These are phyloP conservation scores for Idaea dimidiata DNA, from an alignment of 2,888 invertebrate genomes.

Conservation along the genomic window DNA sequence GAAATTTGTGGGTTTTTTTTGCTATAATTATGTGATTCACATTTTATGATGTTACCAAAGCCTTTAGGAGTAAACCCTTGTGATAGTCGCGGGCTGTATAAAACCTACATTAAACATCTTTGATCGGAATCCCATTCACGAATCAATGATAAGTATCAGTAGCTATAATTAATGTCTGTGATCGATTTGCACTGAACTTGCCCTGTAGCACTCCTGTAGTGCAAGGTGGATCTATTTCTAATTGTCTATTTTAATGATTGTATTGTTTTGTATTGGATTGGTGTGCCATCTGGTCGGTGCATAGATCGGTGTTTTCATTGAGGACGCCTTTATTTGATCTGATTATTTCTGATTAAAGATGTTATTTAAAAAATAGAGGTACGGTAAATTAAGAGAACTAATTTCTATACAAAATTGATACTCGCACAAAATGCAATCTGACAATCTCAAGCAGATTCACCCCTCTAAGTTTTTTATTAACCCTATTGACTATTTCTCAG, in stretches of 20 bases:
- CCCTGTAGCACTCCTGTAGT: neutral
- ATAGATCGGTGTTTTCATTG: neutral
- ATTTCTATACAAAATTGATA: conserved; percentile 43
- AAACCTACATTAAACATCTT: neutral
- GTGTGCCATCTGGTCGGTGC: neutral
- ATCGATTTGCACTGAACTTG: neutral
- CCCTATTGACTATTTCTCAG: conserved; percentile 11
- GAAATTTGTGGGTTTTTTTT: too few species aligned
- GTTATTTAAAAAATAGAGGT: too few species aligned
- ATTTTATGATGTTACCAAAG: too few species aligned
- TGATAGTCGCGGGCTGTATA: too few species aligned
- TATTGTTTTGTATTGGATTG: neutral
- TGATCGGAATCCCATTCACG: neutral
- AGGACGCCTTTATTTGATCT: neutral
- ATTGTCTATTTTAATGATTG: neutral
- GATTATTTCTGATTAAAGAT: too few species aligned
- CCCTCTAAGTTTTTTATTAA: conserved; percentile 24
- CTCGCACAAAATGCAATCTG: conserved; percentile 35
- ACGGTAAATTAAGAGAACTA: conserved; percentile 21
- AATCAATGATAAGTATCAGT: neutral
- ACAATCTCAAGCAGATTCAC: conserved; percentile 30
- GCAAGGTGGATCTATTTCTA: neutral
- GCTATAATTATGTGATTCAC: too few species aligned
- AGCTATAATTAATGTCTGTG: neutral
- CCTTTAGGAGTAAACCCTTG: too few species aligned